Percentiles rank a stretch among this genome's conserved stretches.
Evolutionary conservation across 2,113 vertebrate genomes (phyloP).

Genomic region (Saguinus midas): DNA sequence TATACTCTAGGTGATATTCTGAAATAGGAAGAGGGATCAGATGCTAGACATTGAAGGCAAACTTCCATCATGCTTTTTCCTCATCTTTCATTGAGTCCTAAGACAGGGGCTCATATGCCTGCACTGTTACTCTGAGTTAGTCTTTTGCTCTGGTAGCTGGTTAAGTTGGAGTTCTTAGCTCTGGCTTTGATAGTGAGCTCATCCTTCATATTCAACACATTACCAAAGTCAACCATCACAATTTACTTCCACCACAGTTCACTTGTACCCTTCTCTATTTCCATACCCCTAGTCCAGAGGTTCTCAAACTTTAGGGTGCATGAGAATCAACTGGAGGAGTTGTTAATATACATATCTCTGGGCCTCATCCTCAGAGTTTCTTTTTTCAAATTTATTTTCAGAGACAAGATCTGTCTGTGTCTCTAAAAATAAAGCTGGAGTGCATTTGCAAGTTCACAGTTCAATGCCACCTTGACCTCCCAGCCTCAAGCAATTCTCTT

Average conservation of each 20-base stretch:
- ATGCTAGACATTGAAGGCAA: neutral
- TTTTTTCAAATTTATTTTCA: no score
- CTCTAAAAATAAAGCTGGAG: no score
- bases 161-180: neutral
- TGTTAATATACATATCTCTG: neutral
- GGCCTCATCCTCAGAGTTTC: neutral
- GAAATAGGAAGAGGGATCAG: neutral
- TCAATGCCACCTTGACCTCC: no score
- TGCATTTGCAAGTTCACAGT: no score
- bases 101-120: neutral
- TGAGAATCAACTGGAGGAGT: neutral
- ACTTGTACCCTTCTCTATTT: neutral
- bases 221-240: neutral
- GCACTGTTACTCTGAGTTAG: neutral
- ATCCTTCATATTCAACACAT: neutral
- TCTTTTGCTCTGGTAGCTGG: neutral
- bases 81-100: neutral
- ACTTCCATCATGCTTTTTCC: neutral
- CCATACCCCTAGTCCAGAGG: neutral
- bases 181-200: neutral
- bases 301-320: neutral
- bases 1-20: neutral
- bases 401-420: no score
- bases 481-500: no score
- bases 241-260: neutral